Conservation (phyloP, 2,888 invertebrate species). For the Apomyelois bistriatella region DNA sequence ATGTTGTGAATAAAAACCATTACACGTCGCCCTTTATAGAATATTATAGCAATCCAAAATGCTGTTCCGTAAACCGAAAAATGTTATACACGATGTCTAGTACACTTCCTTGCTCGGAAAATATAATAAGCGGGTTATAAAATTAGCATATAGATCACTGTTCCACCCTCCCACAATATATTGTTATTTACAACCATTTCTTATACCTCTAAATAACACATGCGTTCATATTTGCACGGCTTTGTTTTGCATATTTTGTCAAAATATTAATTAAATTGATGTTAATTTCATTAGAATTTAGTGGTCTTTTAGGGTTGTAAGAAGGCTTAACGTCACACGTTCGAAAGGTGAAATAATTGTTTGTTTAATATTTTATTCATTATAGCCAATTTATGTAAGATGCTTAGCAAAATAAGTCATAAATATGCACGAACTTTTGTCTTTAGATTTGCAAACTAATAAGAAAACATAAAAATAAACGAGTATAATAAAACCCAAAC, state of each 20-base stretch:
- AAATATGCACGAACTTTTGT: too few species aligned
- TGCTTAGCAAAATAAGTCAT: too few species aligned
- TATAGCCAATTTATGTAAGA: not conserved
- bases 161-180: conserved; percentile 42
- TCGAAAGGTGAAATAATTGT: conserved; percentile 1
- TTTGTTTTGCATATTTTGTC: conserved; percentile 48
- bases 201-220: conserved; percentile 59
- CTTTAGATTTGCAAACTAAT: too few species aligned
- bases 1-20: too few species aligned
- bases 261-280: conserved; percentile 41
- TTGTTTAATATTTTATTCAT: not conserved
- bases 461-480: too few species aligned
- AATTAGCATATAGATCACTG: conserved; percentile 78
- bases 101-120: conserved; percentile 47
- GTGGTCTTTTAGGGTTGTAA: conserved; percentile 9
- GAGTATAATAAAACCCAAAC: too few species aligned
- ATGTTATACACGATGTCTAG: not conserved
- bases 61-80: not conserved
- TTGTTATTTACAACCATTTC: conserved; percentile 59
- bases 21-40: not conserved
- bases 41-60: not conserved
- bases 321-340: conserved; percentile 8
- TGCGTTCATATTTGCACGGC: conserved; percentile 39
- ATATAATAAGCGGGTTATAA: conserved; percentile 77
- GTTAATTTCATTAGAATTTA: conserved; percentile 15